Evolutionary conservation across 2,888 invertebrate species (phyloP), one percentile per base, ranked within the genome.

Genomic region (Tetheella fluctuosa): DNA sequence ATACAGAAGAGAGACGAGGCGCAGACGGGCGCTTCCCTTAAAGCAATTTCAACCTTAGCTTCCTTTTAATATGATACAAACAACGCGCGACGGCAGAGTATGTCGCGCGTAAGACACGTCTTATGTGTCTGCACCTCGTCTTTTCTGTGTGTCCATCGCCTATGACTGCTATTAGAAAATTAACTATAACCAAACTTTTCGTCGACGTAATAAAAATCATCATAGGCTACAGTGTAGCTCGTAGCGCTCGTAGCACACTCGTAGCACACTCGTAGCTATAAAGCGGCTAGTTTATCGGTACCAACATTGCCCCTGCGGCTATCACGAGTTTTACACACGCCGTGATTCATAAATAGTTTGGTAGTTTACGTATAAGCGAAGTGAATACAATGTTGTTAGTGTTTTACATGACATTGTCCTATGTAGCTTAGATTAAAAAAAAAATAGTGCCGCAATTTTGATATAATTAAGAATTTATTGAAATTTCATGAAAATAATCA

Each of bases 321-420:
- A 55, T 23, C 23, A 20, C 37, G 55, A 55, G 34, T 55, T 55
- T 34, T 48, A 48, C 55, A 23, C 55, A n/a, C n/a, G 7, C 12
- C 10, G 34, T 55, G 55, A 55, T 55, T 55, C 55, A 55, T 55
- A 37, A 20, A 48, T 48, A 48, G 20, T 48, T 13, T 23, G 20
- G 13, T 34, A 55, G 55, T 55, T 55, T 55, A 55, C 34, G 34
- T 23, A 55, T 55, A 37, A 34, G 37, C 55, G 20, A 17, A 2
- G 48, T 1, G 20, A 48, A 48, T 20, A 48, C 48, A 48, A 48
- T 48, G 48, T 48, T 48, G 42, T 42, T 2, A 10, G 20, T 2
- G 42, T 4, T 42, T 48, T 48, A 39, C n/a, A n/a, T 39, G 5
- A 39, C 1, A 39, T n/a, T 5, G 4, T n/a, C n/a, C 39, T n/a